Conservation (phyloP, 2,797 vertebrate species). For the Enteromius unitaeniatus region DNA sequence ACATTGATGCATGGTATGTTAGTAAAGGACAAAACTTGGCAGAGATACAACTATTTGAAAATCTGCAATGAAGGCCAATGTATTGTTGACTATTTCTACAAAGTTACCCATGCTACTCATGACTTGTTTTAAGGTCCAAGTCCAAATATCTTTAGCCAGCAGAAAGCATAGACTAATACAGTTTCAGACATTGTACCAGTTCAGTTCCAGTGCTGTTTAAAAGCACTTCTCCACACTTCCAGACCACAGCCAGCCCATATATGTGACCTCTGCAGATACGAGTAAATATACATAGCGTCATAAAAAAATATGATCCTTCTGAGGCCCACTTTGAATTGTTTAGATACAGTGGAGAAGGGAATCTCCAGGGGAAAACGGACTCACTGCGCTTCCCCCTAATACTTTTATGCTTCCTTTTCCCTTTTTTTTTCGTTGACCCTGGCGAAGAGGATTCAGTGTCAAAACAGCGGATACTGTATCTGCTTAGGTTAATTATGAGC, state of each 20-base stretch:
- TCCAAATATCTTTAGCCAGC: not conserved
- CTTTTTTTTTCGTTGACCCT: slow-evolving; percentile 71
- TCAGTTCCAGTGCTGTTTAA: not conserved
- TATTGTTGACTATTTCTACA: too few relatives aligned
- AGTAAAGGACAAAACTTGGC: too few relatives aligned
- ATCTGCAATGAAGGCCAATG: not conserved
- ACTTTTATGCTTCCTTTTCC: slow-evolving; percentile 85
- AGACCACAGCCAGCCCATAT: slow-evolving; percentile 25
- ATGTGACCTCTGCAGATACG: slow-evolving; percentile 34
- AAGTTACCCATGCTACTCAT: too few relatives aligned
- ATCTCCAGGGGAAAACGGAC: slow-evolving; percentile 37
- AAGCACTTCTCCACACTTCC: slow-evolving; percentile 9
- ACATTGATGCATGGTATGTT: too few relatives aligned
- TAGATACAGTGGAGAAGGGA: slow-evolving; percentile 57
- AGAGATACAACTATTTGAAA: not conserved
- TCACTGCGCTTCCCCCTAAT: slow-evolving; percentile 55
- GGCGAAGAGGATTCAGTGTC: slow-evolving; percentile 70
- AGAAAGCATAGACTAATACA: not conserved
- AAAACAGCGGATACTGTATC: slow-evolving; percentile 85
- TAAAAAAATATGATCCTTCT: slow-evolving; percentile 45
- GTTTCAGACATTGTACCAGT: not conserved
- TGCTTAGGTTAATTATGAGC: slow-evolving; percentile 89
- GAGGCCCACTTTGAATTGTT: slow-evolving; percentile 51
- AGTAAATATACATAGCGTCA: slow-evolving; percentile 56
- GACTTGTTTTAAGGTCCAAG: too few relatives aligned